Evolutionary conservation across 2,113 vertebrate species (phyloP).

Genomic region (Myanophis thanlyinensis): DNA sequence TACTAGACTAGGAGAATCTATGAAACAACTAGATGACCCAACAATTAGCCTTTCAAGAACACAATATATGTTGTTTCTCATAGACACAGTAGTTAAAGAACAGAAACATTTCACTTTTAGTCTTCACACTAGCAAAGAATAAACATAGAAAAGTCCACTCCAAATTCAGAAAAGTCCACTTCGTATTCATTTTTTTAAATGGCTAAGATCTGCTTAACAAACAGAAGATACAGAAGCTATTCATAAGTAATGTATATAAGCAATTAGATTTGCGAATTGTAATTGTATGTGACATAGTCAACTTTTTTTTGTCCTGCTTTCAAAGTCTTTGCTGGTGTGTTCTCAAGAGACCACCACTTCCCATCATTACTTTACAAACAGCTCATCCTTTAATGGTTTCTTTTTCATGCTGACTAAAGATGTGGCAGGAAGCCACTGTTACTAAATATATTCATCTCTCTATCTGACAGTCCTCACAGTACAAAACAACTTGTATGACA

Average conservation of each 20-base stretch:
- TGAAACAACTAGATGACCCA: not conserved
- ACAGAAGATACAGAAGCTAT: not conserved
- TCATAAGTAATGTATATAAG: not conserved
- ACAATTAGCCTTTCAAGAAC: not conserved
- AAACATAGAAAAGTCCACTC: not conserved
- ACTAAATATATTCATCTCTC: slow-evolving; percentile 59
- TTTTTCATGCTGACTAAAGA: slow-evolving; percentile 48
- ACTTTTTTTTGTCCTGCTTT: slow-evolving; percentile 21
- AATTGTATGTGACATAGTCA: not conserved
- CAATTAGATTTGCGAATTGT: not conserved
- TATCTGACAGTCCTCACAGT: slow-evolving; percentile 39
- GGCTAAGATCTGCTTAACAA: accelerated
- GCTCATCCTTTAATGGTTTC: slow-evolving; percentile 42
- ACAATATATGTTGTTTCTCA: not conserved
- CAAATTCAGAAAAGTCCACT: not conserved
- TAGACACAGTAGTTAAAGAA: not conserved
- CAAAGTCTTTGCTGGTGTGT: not conserved
- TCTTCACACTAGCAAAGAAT: not conserved
- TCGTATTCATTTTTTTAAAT: not conserved
- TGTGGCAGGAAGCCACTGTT: slow-evolving; percentile 64
- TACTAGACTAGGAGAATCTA: not conserved
- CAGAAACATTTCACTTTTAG: not conserved
- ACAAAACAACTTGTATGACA: slow-evolving; percentile 48
- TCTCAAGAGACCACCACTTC: slow-evolving; percentile 41
- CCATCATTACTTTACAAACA: not conserved